Conservation (phyloP, 2,797 vertebrate genomes). For the Mycteria americana region DNA sequence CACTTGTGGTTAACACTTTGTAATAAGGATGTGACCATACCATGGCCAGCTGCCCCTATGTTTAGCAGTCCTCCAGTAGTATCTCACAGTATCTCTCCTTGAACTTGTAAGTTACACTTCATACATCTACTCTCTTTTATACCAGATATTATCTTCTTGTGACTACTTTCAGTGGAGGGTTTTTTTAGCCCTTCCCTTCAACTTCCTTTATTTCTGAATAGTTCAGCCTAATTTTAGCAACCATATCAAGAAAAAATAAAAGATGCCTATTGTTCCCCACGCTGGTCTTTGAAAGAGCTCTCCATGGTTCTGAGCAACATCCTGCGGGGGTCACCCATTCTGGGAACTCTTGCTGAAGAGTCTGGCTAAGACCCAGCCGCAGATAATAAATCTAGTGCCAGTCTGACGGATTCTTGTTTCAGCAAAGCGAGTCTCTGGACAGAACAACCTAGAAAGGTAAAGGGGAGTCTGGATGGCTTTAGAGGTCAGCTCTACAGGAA, state of each 20-base stretch:
- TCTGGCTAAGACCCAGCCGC: not conserved
- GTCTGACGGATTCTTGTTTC: not conserved
- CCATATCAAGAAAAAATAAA: not conserved
- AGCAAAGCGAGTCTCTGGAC: not conserved
- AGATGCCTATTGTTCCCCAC: fast-evolving
- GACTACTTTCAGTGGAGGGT: not conserved
- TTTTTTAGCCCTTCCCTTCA: not conserved
- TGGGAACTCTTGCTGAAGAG: too few relatives aligned
- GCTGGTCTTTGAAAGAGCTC: not conserved
- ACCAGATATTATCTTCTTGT: not conserved
- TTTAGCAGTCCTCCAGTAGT: not conserved
- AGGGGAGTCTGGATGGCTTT: not conserved
- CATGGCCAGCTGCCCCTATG: fast-evolving
- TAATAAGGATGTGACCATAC: not conserved
- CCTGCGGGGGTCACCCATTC: fast-evolving
- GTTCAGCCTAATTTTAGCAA: not conserved
- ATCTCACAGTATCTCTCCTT: not conserved
- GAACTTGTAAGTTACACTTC: not conserved
- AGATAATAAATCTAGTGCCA: not conserved
- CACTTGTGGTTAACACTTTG: not conserved
- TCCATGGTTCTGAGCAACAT: conserved; percentile 13
- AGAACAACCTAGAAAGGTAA: not conserved
- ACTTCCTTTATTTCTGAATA: not conserved
- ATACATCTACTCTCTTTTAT: not conserved
- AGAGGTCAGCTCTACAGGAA: not conserved